phyloP scores from a whole-genome alignment of 53 echinoderm and acorn worm genomes.

The Holothuria leucospilota region DNA sequence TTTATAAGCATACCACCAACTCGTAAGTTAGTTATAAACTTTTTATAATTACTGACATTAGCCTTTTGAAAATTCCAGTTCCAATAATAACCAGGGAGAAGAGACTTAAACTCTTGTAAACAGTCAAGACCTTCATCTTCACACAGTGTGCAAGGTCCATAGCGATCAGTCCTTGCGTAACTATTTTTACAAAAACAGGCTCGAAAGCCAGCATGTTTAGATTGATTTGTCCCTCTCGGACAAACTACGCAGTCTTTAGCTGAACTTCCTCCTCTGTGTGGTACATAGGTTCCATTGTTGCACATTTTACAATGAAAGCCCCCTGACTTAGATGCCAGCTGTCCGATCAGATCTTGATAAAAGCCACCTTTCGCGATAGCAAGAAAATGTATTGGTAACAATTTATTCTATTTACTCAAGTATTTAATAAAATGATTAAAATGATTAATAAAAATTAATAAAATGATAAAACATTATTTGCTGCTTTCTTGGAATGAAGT shows the following conservation, averaged over 20 bases:
- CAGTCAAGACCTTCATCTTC: conserved; percentile 18
- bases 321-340: background rate
- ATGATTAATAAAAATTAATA: too few relatives aligned
- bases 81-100: conserved; percentile 8
- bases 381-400: too few relatives aligned
- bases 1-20: background rate
- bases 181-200: conserved; percentile 29
- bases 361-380: conserved; percentile 22
- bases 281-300: conserved; percentile 26
- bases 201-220: background rate
- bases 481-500: background rate
- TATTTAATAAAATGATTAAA: too few relatives aligned
- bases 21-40: background rate
- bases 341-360: conserved; percentile 22
- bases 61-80: conserved; percentile 20
- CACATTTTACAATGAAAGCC: conserved; percentile 1
- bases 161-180: conserved; percentile 13
- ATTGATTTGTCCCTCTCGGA: conserved; percentile 25
- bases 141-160: background rate
- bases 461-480: too few relatives aligned
- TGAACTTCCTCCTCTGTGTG: background rate
- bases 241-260: conserved; percentile 5
- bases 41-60: conserved; percentile 6
- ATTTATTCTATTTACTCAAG: too few relatives aligned
- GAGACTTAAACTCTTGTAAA: background rate